Percentiles rank a stretch among this genome's conserved stretches.
Conservation (phyloP, 30 jellyfish, hydroid and myxozoan genomes). For the Euphysa ruthae region DNA sequence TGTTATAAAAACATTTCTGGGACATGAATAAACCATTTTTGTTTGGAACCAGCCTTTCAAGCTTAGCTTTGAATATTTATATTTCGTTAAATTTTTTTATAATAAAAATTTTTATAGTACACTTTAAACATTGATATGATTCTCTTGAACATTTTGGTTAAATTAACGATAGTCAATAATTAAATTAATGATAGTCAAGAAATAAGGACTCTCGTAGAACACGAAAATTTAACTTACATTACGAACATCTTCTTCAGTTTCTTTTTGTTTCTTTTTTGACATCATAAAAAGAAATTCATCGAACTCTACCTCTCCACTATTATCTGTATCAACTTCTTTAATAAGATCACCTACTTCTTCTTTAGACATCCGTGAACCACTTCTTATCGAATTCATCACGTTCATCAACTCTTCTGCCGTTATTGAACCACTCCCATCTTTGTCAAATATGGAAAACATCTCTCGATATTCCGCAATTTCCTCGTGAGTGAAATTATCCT, state of each 20-base stretch:
- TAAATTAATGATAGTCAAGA: no score
- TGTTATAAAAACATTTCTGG: no score
- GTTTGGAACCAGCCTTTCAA: no score
- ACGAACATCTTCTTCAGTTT: slow-evolving; percentile 8
- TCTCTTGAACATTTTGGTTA: not conserved
- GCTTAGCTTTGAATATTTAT: no score
- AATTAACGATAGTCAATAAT: no score
- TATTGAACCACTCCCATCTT: not conserved
- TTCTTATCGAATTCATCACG: not conserved
- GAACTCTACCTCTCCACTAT: slow-evolving; percentile 17
- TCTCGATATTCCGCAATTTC: not conserved
- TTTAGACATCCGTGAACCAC: not conserved
- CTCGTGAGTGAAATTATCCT: not conserved
- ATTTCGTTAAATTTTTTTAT: no score
- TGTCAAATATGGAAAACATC: not conserved
- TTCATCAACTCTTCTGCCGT: not conserved
- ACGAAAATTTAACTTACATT: no score
- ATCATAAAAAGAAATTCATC: slow-evolving; percentile 7
- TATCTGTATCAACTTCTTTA: not conserved
- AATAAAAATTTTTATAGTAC: no score
- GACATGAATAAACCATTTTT: no score
- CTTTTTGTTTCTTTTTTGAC: slow-evolving; percentile 13
- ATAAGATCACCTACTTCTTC: not conserved
- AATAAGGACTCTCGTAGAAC: no score
- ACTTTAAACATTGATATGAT: not conserved